phyloP scores from a whole-genome alignment of 2,113 vertebrate species.

The Ptyas mucosa region DNA sequence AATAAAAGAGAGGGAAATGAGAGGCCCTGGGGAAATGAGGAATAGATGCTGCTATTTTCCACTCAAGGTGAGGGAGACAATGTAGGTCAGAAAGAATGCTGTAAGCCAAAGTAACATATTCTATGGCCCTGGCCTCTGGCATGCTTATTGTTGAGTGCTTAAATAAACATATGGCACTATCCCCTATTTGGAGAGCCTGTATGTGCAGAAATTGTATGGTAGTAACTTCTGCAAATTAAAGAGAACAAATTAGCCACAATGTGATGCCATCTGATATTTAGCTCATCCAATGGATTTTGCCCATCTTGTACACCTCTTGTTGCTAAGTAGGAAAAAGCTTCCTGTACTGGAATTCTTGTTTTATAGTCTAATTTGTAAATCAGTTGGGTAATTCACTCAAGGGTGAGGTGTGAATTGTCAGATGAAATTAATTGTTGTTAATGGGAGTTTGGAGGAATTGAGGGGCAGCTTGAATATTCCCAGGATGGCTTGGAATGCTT shows the following conservation, averaged over 20 bases:
- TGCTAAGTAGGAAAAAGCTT: neutral
- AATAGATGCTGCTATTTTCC: neutral
- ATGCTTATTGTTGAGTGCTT: neutral
- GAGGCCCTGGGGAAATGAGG: conserved; percentile 8
- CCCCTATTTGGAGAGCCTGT: neutral
- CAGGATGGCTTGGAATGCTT: neutral
- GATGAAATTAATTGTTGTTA: neutral
- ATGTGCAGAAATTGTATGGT: neutral
- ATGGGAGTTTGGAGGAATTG: neutral
- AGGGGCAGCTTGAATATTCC: neutral
- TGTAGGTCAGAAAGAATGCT: conserved; percentile 26
- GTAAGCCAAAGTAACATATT: neutral
- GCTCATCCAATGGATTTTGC: neutral
- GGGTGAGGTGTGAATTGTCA: neutral
- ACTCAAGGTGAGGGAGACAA: conserved; percentile 26
- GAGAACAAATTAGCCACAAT: neutral
- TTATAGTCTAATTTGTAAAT: neutral
- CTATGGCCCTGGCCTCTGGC: neutral
- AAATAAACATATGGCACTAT: neutral
- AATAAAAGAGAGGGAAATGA: neutral
- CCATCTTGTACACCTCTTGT: neutral
- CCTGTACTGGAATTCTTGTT: neutral
- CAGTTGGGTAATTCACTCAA: neutral
- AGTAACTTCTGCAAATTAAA: neutral
- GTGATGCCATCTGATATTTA: neutral